Evolutionary conservation across 2,113 vertebrate species (phyloP), one percentile per base, ranked within the genome.

Genomic region (Noturus placidus): DNA sequence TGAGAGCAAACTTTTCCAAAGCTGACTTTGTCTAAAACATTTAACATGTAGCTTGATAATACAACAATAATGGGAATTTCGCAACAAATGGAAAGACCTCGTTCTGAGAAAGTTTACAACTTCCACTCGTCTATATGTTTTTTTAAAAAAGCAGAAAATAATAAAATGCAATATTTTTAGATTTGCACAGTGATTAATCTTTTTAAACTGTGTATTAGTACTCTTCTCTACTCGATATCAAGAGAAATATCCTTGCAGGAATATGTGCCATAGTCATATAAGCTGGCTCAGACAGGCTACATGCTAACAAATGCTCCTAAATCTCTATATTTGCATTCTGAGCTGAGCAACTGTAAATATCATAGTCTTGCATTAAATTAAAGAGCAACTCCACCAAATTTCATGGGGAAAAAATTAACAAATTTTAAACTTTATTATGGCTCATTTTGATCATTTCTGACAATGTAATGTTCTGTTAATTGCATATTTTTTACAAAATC

Each of bases 251-350:
- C 56, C 56, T 59, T 76, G 13, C 70, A 19, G 52, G 83, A 38
- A 52, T 74, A 56, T 27, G 69, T 57, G 50, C 52, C 83, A 59
- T 59, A 27, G 82, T 67, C 61, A 61, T 59, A 81, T 56, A 27
- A 25, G 8, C 50, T 80, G 54, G 78, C 19, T 80, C 27, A 2
- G 76, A 30, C 42, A 54, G 15, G 27, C 50, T n/a, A n/a, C 76
- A 54, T 70, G 67, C 33, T 70, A 70, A 54, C n/a, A 79, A 76
- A 79, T n/a, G 50, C 27, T 54, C 13, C 13, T 54, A 17, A 79
- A 79, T 30, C 76, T 54, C 76, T 30, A 14, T 79, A 2, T 30
- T 54, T 54, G 76, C 76, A 79, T 79, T 79, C 50, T 79, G 76
- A 54, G 42, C 46, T 77, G 22, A 77, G 50, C 25, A 52, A 52